Base-by-base conservation (phyloP, 2,797 vertebrate genomes). In the Hypotaenidia okinawae region DNA sequence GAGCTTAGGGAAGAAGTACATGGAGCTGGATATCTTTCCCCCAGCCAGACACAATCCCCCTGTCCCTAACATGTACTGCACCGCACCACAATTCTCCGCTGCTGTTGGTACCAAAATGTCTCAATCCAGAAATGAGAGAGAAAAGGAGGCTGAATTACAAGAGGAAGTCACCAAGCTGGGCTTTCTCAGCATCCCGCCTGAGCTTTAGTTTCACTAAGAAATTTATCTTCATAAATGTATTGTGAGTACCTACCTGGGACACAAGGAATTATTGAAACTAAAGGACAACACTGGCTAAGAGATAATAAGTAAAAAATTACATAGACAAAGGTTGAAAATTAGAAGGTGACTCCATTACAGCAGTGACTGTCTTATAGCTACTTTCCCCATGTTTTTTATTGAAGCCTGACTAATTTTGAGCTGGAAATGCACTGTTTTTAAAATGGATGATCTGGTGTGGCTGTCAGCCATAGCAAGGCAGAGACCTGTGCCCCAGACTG, bases 341-440 rank as follows among this genome's bases (percentile, higher is more conserved):
- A 77, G 81, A 58, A 83, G 39, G 33, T 55, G 66, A 18, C 52
- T 68, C n/a, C 16, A 4, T 64, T 51, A 72, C 24, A 72, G 37
- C 45, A 75, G 13, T 62, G 66, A 19, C 16, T 47, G 12, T 66
- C 55, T 76, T 72, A 30, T 3, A 72, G 47, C 28, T 59, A 76
- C 35, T 81, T 37, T 89, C 17, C 16, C 30, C 5, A 24, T 41
- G 3, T 72, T 84, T 45, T 72, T 30, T 81, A 24, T 75, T 62
- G 86, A 90, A 94, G 9, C 37, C 57, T 74, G 73, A n/a, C 12
- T 84, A 76, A 69, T 69, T 73, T 52, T 47, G 55, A 84, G 41
- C 23, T 72, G n/a, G 13, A 91, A 94, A 75, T 72, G 41, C 16
- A 49, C 15, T 45, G 28, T 30, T 94, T 94, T 82, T 70, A 22